These are phyloP conservation scores for Pseudopleuronectes americanus DNA, from an alignment of 2,797 vertebrate species.

Conservation along the genomic window DNA sequence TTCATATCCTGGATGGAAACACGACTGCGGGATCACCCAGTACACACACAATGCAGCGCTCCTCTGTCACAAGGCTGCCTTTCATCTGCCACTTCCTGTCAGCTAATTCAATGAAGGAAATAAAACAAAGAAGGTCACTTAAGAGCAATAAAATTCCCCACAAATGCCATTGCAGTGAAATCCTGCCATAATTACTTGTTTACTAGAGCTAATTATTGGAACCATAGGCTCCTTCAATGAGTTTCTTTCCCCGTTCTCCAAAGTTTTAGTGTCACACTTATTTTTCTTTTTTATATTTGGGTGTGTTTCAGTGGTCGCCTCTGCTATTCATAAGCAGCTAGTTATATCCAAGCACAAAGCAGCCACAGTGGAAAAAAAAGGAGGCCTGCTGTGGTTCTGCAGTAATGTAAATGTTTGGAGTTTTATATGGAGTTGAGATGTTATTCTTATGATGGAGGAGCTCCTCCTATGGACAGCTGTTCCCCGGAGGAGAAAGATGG, in stretches of 20 bases:
- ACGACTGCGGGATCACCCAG: slow-evolving; percentile 41
- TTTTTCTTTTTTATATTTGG: slow-evolving; percentile 64
- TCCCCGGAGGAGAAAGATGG: slow-evolving; percentile 56
- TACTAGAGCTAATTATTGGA: slow-evolving; percentile 62
- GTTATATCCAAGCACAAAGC: slow-evolving; percentile 75
- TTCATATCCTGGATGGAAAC: slow-evolving; percentile 74
- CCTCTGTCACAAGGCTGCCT: slow-evolving; percentile 50
- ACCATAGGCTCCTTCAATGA: slow-evolving; percentile 49
- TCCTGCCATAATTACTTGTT: slow-evolving; percentile 53
- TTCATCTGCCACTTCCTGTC: slow-evolving; percentile 47
- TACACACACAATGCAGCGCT: slow-evolving; percentile 32
- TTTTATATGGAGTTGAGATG: slow-evolving; percentile 81
- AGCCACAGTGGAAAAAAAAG: slow-evolving; percentile 67
- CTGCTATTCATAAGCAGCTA: slow-evolving; percentile 79
- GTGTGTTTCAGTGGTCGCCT: slow-evolving; percentile 78
- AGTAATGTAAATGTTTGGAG: slow-evolving; percentile 85
- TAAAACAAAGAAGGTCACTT: slow-evolving; percentile 55
- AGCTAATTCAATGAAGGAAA: slow-evolving; percentile 58
- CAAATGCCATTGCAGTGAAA: slow-evolving; percentile 42
- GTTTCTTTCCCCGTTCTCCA: slow-evolving; percentile 52
- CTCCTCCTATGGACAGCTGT: slow-evolving; percentile 81
- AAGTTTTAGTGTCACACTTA: slow-evolving; percentile 60
- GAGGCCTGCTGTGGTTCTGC: slow-evolving; percentile 74
- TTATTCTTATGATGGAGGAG: slow-evolving; percentile 80
- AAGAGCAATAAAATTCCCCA: slow-evolving; percentile 44